phyloP scores from a whole-genome alignment of 1,140 invertebrate genomes.

The Pachypeltis micranthus region DNA sequence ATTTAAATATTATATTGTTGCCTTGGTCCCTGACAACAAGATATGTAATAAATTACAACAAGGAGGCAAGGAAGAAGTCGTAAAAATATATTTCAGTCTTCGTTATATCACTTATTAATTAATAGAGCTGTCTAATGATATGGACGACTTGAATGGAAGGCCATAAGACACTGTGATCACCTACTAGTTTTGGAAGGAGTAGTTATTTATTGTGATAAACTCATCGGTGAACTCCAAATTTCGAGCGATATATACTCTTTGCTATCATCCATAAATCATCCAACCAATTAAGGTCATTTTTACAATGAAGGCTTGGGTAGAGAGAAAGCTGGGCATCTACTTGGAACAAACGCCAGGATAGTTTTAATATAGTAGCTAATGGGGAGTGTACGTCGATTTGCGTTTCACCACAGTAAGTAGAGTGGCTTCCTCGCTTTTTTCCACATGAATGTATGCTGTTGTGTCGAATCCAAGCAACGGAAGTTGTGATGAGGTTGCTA shows the following conservation, averaged over 20 bases:
- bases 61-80: not conserved
- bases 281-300: not conserved
- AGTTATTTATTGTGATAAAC: not conserved
- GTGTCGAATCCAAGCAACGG: too few relatives aligned
- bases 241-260: not conserved
- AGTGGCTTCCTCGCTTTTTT: too few relatives aligned
- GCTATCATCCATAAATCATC: not conserved
- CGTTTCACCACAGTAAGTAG: too few relatives aligned
- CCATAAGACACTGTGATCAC: not conserved
- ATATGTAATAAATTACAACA: not conserved
- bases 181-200: not conserved
- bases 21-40: slow-evolving; percentile 8
- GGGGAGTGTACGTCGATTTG: too few relatives aligned
- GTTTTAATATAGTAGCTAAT: too few relatives aligned
- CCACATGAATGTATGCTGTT: too few relatives aligned
- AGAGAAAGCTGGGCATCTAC: too few relatives aligned
- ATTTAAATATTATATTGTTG: too few relatives aligned
- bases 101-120: not conserved
- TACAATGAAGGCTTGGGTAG: too few relatives aligned
- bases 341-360: too few relatives aligned
- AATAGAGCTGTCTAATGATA: not conserved
- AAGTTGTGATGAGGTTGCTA: too few relatives aligned
- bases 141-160: not conserved
- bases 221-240: not conserved
- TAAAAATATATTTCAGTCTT: not conserved